These are phyloP conservation scores for Gadus chalcogrammus DNA, from an alignment of 2,113 vertebrate genomes.

Conservation along the genomic window DNA sequence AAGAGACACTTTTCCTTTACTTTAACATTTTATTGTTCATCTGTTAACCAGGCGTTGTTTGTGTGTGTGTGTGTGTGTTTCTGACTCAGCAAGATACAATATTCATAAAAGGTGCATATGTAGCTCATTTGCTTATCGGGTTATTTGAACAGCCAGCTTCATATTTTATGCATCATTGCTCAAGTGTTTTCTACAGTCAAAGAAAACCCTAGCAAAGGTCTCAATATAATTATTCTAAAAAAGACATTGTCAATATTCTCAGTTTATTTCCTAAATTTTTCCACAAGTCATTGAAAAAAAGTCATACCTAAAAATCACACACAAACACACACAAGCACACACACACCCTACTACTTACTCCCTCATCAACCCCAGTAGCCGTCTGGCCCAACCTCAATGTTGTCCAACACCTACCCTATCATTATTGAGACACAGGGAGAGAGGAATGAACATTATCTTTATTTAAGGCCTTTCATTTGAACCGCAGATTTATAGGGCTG, in stretches of 20 bases:
- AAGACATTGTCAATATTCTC: not conserved
- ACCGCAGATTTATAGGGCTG: too few species aligned
- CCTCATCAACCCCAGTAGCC: not conserved
- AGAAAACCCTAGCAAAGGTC: not conserved
- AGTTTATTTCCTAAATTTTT: too few species aligned
- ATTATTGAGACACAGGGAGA: conserved; percentile 13
- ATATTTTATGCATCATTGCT: not conserved
- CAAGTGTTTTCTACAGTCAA: conserved; percentile 1
- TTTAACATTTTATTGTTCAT: too few species aligned
- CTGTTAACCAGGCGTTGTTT: too few species aligned
- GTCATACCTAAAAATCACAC: not conserved
- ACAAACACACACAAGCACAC: not conserved
- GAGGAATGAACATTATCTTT: conserved; percentile 58
- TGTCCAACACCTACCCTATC: too few species aligned
- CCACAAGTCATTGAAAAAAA: too few species aligned
- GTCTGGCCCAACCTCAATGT: too few species aligned
- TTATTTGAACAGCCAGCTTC: not conserved
- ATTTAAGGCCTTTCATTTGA: too few species aligned
- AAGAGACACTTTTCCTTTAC: too few species aligned
- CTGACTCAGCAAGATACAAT: not conserved
- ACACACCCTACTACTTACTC: not conserved
- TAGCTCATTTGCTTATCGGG: not conserved
- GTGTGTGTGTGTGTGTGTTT: too few species aligned
- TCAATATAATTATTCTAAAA: too few species aligned
- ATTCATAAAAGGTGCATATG: not conserved